These are phyloP conservation scores for Meteorus cinctellus DNA, from an alignment of 2,888 invertebrate genomes.

Conservation along the genomic window DNA sequence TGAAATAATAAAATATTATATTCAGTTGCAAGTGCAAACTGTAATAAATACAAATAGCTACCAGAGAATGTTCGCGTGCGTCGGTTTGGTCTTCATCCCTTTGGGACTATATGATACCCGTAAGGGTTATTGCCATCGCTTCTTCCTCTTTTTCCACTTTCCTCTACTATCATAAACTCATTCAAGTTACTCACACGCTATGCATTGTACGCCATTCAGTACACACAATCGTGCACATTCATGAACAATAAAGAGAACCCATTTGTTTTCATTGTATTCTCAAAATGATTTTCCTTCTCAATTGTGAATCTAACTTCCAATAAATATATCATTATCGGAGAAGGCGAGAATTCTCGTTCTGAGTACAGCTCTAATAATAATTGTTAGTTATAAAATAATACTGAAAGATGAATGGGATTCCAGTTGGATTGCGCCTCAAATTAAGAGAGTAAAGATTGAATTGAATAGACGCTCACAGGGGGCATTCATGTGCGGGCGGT, in stretches of 20 bases:
- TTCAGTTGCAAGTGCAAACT: slow-evolving; percentile 15
- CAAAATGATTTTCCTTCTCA: background rate
- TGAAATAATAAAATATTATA: slow-evolving; percentile 18
- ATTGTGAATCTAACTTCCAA: background rate
- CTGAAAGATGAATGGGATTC: slow-evolving; percentile 17
- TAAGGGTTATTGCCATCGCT: slow-evolving; percentile 37
- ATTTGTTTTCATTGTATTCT: background rate
- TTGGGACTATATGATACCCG: slow-evolving; percentile 15
- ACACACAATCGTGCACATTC: background rate
- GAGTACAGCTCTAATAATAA: background rate
- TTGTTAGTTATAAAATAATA: background rate
- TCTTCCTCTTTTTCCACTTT: slow-evolving; percentile 4
- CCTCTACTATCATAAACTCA: background rate
- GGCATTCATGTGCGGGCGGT: slow-evolving; percentile 48
- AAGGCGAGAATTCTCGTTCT: background rate
- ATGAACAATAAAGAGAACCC: background rate
- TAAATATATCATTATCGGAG: background rate
- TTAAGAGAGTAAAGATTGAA: slow-evolving; percentile 25
- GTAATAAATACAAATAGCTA: slow-evolving; percentile 42
- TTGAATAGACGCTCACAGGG: background rate
- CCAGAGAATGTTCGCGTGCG: slow-evolving; percentile 28
- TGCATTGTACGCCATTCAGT: background rate
- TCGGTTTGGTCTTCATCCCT: slow-evolving; percentile 28
- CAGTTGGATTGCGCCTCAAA: slow-evolving; percentile 19
- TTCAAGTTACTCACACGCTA: background rate